phyloP scores from a whole-genome alignment of 1,140 invertebrate genomes.

The Megathymus violae region DNA sequence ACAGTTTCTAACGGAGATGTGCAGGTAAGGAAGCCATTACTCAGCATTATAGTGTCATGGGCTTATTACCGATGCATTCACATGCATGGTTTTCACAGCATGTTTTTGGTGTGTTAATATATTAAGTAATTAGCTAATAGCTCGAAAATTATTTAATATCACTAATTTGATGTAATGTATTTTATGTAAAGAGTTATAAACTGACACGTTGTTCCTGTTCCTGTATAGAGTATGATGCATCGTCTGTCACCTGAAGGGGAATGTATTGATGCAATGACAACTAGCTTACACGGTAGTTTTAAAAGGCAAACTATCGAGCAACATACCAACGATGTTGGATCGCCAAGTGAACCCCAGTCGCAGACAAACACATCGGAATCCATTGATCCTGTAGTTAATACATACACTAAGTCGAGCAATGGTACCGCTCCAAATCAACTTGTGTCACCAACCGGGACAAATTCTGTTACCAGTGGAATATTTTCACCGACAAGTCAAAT shows the following conservation, averaged over 20 bases:
- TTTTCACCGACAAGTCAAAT: conserved; percentile 83
- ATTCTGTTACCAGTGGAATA: conserved; percentile 83
- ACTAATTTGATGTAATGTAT: conserved; percentile 29
- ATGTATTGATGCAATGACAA: conserved; percentile 79
- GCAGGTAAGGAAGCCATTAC: conserved; percentile 63
- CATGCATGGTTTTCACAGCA: conserved; percentile 42
- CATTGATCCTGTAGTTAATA: conserved; percentile 71
- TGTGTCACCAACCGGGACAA: conserved; percentile 83
- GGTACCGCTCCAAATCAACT: conserved; percentile 79
- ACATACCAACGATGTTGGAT: conserved; percentile 64
- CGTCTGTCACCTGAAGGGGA: conserved; percentile 83
- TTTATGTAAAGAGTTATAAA: conserved; percentile 36
- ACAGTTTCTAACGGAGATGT: conserved; percentile 65
- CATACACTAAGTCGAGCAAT: conserved; percentile 69
- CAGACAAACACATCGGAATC: conserved; percentile 75
- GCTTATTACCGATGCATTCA: conserved; percentile 45
- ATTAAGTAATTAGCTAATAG: conserved; percentile 43
- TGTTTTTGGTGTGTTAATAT: conserved; percentile 42
- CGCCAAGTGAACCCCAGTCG: conserved; percentile 71
- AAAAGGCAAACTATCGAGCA: conserved; percentile 75
- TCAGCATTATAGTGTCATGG: conserved; percentile 52
- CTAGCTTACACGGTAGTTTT: conserved; percentile 81
- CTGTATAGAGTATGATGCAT: conserved; percentile 80
- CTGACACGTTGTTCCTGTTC: conserved; percentile 66
- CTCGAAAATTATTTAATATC: conserved; percentile 33